A percentile compares a stretch with the other conserved stretches of the same genome.
Conservation (phyloP, 2,797 vertebrate species). For the Loris lydekkerianus region DNA sequence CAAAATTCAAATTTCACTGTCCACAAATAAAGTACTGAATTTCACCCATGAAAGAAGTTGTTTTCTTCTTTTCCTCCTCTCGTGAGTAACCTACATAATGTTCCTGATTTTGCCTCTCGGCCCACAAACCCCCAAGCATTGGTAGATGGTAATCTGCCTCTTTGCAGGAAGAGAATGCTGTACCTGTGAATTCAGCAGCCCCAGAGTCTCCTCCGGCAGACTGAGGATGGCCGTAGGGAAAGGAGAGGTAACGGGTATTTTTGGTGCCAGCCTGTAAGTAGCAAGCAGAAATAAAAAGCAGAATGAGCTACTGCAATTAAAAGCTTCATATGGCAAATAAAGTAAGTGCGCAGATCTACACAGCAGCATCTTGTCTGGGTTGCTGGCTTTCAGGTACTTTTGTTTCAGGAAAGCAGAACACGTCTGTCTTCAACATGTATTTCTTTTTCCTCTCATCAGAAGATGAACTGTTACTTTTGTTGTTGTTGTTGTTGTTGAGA, state of each 20-base stretch:
- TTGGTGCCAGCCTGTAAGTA: slow-evolving; percentile 77
- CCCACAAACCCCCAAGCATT: background rate
- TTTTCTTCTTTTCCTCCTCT: background rate
- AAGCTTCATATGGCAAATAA: background rate
- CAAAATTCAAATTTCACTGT: background rate
- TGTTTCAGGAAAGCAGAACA: background rate
- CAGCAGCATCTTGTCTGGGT: accelerated
- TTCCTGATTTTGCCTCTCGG: background rate
- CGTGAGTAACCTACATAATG: background rate
- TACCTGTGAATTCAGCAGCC: slow-evolving; percentile 86
- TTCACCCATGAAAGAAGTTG: background rate
- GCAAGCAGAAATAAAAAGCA: slow-evolving; percentile 69
- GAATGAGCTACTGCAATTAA: background rate
- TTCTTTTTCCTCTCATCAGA: background rate
- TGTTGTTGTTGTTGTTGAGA: too few species aligned
- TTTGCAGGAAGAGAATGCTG: background rate
- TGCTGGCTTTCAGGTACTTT: background rate
- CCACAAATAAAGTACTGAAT: background rate
- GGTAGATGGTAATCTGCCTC: too few species aligned
- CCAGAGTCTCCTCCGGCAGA: slow-evolving; percentile 24
- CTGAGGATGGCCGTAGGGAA: slow-evolving; percentile 82
- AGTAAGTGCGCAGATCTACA: accelerated
- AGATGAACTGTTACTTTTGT: background rate
- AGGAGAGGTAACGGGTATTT: slow-evolving; percentile 87
- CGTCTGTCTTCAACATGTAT: background rate